phyloP scores from a whole-genome alignment of 2,797 vertebrate species.

The Cynodonichthys magdalenae region DNA sequence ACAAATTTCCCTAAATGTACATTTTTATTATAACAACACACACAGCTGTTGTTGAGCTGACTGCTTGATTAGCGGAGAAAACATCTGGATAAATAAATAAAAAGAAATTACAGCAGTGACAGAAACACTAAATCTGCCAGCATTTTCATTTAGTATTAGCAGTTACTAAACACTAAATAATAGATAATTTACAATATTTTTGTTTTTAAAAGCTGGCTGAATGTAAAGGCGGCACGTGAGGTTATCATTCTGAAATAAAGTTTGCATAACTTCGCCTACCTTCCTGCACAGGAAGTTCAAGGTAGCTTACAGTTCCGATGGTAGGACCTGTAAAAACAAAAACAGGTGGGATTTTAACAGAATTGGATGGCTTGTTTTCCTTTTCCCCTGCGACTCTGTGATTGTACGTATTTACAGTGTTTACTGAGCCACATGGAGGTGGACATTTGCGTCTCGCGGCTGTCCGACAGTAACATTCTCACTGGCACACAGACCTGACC shows the following conservation, averaged over 20 bases:
- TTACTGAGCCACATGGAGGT: slow-evolving; percentile 23
- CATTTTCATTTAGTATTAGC: neutral
- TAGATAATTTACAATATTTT: too few species aligned
- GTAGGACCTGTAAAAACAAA: neutral
- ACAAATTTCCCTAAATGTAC: too few species aligned
- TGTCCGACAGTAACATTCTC: slow-evolving; percentile 72
- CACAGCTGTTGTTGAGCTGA: slow-evolving; percentile 1
- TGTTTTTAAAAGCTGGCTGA: neutral
- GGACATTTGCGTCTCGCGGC: slow-evolving; percentile 44
- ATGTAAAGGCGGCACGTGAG: neutral
- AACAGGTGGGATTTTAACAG: neutral
- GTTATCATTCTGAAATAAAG: slow-evolving; percentile 1
- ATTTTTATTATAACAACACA: too few species aligned
- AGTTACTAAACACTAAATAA: neutral
- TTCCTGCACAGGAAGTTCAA: slow-evolving; percentile 16
- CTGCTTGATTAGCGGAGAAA: slow-evolving; percentile 3
- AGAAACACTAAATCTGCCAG: neutral
- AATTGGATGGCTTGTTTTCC: neutral
- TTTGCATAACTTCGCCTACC: slow-evolving; percentile 20
- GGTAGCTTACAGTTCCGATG: neutral
- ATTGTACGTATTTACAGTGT: neutral
- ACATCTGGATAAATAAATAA: neutral
- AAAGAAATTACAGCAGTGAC: neutral
- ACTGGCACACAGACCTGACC: slow-evolving; percentile 85
- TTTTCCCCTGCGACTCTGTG: neutral